Evolutionary conservation across 2,888 invertebrate genomes (phyloP).

Genomic region (Eupithecia insigniata): DNA sequence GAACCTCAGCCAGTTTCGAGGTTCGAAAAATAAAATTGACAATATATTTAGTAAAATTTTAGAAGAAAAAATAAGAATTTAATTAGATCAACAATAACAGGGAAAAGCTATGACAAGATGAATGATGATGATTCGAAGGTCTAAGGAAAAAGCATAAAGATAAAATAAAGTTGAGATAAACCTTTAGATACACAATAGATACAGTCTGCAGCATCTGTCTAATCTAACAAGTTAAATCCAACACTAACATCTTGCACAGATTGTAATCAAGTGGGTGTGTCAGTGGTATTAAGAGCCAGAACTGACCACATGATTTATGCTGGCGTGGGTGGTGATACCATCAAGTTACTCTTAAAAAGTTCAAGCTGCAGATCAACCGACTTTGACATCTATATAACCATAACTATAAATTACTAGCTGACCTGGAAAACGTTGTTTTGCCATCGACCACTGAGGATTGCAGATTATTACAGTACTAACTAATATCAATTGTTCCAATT

Average conservation of each 20-base stretch:
- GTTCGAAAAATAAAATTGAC: too few species aligned
- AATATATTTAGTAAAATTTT: too few species aligned
- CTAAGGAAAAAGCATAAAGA: too few species aligned
- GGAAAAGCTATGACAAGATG: too few species aligned
- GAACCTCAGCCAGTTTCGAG: too few species aligned
- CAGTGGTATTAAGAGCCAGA: slow-evolving; percentile 19
- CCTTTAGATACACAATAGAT: background rate
- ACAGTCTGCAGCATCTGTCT: background rate
- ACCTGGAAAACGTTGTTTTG: too few species aligned
- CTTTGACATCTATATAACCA: slow-evolving; percentile 1
- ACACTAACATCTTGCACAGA: slow-evolving; percentile 2
- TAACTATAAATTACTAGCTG: background rate
- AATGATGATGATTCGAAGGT: too few species aligned
- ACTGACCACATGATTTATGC: slow-evolving; percentile 30
- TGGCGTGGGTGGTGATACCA: slow-evolving; percentile 23
- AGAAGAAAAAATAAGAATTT: too few species aligned
- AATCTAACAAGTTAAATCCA: slow-evolving; percentile 27
- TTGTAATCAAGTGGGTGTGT: slow-evolving; percentile 32
- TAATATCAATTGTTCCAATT: too few species aligned
- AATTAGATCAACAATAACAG: too few species aligned
- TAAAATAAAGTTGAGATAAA: background rate
- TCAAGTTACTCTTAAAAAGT: slow-evolving; percentile 3
- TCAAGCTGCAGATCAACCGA: slow-evolving; percentile 3
- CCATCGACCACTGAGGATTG: too few species aligned
- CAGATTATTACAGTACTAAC: too few species aligned